These are phyloP conservation scores for Ctenopoma kingsleyae DNA, from an alignment of 2,797 vertebrate genomes.

Conservation along the genomic window DNA sequence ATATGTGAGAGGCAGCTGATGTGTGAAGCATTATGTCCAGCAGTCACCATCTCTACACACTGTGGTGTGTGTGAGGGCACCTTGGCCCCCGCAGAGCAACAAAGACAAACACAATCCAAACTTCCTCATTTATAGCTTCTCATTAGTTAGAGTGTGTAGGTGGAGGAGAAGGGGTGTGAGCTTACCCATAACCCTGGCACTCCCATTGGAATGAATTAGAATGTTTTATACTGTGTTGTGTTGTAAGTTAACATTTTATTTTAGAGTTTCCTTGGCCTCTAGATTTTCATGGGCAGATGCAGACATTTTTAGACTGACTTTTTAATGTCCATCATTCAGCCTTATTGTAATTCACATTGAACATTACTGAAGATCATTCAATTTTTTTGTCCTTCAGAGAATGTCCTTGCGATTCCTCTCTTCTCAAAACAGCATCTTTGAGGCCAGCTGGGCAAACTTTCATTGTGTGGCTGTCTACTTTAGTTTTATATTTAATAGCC, in stretches of 20 bases:
- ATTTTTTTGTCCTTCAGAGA: conserved; percentile 39
- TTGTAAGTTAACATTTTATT: conserved; percentile 67
- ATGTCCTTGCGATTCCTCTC: conserved; percentile 52
- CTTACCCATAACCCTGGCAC: conserved; percentile 60
- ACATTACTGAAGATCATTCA: conserved; percentile 28
- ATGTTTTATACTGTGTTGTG: conserved; percentile 62
- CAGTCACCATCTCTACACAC: conserved; percentile 72
- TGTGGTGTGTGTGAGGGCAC: conserved; percentile 80
- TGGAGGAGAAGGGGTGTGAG: conserved; percentile 47
- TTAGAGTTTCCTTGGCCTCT: conserved; percentile 52
- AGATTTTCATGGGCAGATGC: conserved; percentile 35
- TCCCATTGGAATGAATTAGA: conserved; percentile 64
- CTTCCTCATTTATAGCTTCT: conserved; percentile 78
- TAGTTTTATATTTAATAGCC: conserved; percentile 25
- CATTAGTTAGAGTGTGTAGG: conserved; percentile 81
- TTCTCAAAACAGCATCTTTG: conserved; percentile 32
- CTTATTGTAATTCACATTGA: conserved; percentile 48
- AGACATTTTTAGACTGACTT: conserved; percentile 40
- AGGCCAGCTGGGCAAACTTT: conserved; percentile 43
- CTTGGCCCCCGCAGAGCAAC: conserved; percentile 75
- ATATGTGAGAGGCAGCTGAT: conserved; percentile 82
- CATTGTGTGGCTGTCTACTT: conserved; percentile 26
- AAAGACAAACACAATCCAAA: conserved; percentile 74
- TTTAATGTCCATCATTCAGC: conserved; percentile 51
- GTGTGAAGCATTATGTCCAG: conserved; percentile 83